A percentile compares a stretch with the other conserved stretches of the same genome.
These are phyloP conservation scores for Lasioglossum lativentre DNA, from an alignment of 2,888 invertebrate species.

Conservation along the genomic window DNA sequence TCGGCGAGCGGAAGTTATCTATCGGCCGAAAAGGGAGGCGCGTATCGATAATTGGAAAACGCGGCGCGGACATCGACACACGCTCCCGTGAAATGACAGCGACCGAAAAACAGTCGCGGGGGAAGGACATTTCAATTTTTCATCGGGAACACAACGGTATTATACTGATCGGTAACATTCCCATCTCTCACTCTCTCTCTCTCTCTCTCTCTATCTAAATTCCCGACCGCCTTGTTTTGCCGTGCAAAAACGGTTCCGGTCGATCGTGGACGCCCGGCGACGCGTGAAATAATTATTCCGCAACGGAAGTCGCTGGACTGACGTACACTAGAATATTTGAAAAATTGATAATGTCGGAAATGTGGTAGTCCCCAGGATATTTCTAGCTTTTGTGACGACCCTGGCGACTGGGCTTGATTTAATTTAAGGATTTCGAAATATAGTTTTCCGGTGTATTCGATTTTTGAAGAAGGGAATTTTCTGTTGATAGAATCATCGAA, in stretches of 20 bases:
- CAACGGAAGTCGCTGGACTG: background rate
- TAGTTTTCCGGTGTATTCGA: background rate
- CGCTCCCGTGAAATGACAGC: constrained; percentile 5
- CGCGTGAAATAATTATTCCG: background rate
- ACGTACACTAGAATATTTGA: background rate
- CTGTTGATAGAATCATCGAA: background rate
- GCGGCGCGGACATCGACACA: constrained; percentile 14
- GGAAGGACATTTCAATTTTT: constrained; percentile 3
- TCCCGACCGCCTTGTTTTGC: background rate
- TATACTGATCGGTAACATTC: background rate
- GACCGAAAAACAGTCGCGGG: background rate
- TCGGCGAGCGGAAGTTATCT: constrained; percentile 22
- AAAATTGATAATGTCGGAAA: background rate
- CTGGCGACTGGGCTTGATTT: background rate
- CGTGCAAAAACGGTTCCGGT: background rate
- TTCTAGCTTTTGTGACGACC: background rate
- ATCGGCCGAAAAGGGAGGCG: constrained; percentile 6
- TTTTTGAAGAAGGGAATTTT: background rate
- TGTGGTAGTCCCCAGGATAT: too few species aligned
- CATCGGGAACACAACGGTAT: background rate
- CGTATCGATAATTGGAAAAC: constrained; percentile 42
- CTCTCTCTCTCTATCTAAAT: background rate
- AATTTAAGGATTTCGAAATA: too few species aligned
- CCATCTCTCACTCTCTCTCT: background rate
- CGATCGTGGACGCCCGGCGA: background rate